Conservation (phyloP, 1,140 invertebrate species). For the Oncopodura yosiiana region DNA sequence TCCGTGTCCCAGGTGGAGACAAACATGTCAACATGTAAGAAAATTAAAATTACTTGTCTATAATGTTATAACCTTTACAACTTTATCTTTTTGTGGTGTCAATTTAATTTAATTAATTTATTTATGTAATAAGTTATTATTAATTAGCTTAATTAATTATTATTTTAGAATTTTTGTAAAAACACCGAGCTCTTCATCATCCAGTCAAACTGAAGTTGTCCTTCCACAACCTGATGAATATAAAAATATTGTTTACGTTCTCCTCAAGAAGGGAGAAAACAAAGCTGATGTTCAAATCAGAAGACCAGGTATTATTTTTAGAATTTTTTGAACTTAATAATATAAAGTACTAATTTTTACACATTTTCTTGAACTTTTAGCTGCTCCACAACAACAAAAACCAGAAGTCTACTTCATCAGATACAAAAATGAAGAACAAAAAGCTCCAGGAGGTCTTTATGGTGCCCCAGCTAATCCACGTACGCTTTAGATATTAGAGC, state of each 20-base stretch:
- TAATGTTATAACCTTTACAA: no score
- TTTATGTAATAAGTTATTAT: no score
- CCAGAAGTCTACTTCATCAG: conserved; percentile 10
- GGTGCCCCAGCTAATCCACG: no score
- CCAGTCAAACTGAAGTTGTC: conserved; percentile 13
- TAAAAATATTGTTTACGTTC: conserved; percentile 52
- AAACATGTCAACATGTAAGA: conserved; percentile 20
- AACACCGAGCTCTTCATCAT: neutral
- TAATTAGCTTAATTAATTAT: no score
- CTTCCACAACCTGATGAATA: conserved; percentile 22
- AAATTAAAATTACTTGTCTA: no score
- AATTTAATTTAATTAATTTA: no score
- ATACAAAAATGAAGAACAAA: conserved; percentile 64
- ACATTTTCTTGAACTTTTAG: conserved; percentile 63
- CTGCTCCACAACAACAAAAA: conserved; percentile 59
- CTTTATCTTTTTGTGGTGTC: no score
- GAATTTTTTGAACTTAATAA: no score
- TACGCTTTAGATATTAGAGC: no score
- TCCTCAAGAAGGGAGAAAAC: conserved; percentile 75
- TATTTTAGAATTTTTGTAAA: conserved; percentile 14
- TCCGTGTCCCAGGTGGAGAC: conserved; percentile 19
- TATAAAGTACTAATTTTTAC: no score
- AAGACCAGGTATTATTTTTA: conserved; percentile 56
- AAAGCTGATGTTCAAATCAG: conserved; percentile 64
- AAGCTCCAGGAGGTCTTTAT: no score